Evolutionary conservation across 2,888 invertebrate genomes (phyloP).

Genomic region (Trichogramma dendrolimi): DNA sequence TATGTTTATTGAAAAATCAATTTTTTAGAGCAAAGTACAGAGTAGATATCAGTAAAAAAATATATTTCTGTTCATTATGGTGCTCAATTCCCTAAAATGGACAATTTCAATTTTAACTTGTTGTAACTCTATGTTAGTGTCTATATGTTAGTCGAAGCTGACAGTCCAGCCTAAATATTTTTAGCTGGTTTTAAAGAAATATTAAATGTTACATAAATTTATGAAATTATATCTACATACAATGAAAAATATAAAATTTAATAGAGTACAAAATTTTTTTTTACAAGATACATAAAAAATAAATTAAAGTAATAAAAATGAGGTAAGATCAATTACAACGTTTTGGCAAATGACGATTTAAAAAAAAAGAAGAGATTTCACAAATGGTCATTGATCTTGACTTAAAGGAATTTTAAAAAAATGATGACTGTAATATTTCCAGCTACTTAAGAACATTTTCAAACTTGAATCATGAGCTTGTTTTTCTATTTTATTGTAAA

Average conservation of each 20-base stretch:
- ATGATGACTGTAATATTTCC: conserved; percentile 40
- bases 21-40: conserved; percentile 22
- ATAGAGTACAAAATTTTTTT: conserved; percentile 5
- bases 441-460: conserved; percentile 36
- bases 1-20: conserved; percentile 39
- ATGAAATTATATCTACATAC: not conserved
- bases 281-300: not conserved
- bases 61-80: conserved; percentile 38
- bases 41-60: conserved; percentile 47
- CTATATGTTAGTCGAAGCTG: not conserved
- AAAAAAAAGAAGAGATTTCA: not conserved
- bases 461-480: conserved; percentile 33
- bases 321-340: too few relatives aligned
- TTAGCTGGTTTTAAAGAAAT: conserved; percentile 8
- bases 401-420: conserved; percentile 24
- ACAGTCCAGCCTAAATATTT: conserved; percentile 7
- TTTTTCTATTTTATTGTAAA: conserved; percentile 39
- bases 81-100: conserved; percentile 19
- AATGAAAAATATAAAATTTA: conserved; percentile 5
- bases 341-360: not conserved
- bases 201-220: conserved; percentile 10
- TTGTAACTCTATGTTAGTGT: conserved; percentile 10
- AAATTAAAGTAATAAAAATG: not conserved
- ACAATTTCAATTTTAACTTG: conserved; percentile 18
- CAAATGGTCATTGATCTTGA: conserved; percentile 12